Base-by-base conservation (phyloP, 2,113 vertebrate species). In the Willisornis vidua region DNA sequence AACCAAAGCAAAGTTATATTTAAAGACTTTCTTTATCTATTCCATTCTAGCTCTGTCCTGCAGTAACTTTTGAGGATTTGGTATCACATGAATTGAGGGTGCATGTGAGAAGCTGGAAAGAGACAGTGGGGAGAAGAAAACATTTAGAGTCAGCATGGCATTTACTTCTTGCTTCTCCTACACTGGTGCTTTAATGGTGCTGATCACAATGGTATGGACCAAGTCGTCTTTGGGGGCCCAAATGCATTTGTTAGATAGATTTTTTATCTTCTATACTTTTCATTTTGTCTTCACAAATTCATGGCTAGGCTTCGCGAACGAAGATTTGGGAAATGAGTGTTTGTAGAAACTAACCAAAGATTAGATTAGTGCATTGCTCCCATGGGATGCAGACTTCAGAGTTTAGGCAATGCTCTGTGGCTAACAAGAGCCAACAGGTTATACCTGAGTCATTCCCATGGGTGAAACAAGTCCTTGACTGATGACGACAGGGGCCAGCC, bases 381-480 rank as follows among this genome's bases (percentile, higher is more conserved):
- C 41, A 1, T 67, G 83, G 70, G 78, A 93, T 74, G 52, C 73
- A 78, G 57, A 55, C 72, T 73, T 51, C 1, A 87, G 68, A 35
- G 62, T 89, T 96, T 85, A 89, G 75, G 58, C 77, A 92, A 82
- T 37, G 39, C 45, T 94, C 63, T 89, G 19, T 87, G 65, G 39
- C 76, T 79, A 79, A 89, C 87, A 87, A 95, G 97, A 93, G 19
- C 76, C 83, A 93, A 82, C 96, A 95, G 55, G 87, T 89, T 93
- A 19, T 29, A 84, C 67, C n/a, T 93, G 92, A 94, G 76, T 95
- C 89, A 90, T 85, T 88, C 20, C n/a, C 37, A 66, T 77, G 70
- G 77, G 55, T 66, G 67, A 90, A 95, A 89, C 15, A 35, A 78
- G n/a, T 28, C 61, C 59, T 85, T 19, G 57, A 85, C 78, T 1